phyloP scores from a whole-genome alignment of 1,140 invertebrate genomes.

The Hestina assimilis region DNA sequence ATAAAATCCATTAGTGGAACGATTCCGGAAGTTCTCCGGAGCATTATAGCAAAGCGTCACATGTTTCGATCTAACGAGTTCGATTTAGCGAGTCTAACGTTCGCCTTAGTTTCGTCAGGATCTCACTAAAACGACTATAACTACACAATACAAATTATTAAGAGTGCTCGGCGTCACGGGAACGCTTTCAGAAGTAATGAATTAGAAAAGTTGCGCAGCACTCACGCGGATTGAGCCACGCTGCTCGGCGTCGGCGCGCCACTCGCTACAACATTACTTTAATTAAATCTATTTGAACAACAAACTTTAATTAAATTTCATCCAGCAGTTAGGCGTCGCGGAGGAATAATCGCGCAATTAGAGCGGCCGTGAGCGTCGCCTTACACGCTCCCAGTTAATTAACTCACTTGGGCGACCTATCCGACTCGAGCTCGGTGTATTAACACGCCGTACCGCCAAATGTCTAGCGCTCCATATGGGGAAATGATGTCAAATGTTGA shows the following conservation, averaged over 20 bases:
- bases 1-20: conserved; percentile 10
- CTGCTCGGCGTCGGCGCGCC: conserved; percentile 58
- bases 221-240: conserved; percentile 74
- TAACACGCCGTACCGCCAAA: conserved; percentile 32
- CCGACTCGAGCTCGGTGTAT: conserved; percentile 40
- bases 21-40: not conserved
- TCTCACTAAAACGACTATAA: conserved; percentile 57
- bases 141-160: conserved; percentile 78
- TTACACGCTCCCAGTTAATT: conserved; percentile 76
- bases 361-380: conserved; percentile 76
- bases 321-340: conserved; percentile 77
- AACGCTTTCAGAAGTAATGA: conserved; percentile 78
- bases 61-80: too few relatives aligned
- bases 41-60: not conserved
- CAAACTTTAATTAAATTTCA: conserved; percentile 79
- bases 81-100: not conserved
- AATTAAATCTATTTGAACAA: conserved; percentile 79
- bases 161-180: conserved; percentile 75
- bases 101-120: conserved; percentile 31
- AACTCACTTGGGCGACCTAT: conserved; percentile 70
- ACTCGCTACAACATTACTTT: conserved; percentile 76
- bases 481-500: not conserved
- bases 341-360: conserved; percentile 78
- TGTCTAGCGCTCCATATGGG: not conserved
- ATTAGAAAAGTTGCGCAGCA: conserved; percentile 78